Evolutionary conservation across 2,113 vertebrate species (phyloP).

Genomic region (Trogon surrucura): DNA sequence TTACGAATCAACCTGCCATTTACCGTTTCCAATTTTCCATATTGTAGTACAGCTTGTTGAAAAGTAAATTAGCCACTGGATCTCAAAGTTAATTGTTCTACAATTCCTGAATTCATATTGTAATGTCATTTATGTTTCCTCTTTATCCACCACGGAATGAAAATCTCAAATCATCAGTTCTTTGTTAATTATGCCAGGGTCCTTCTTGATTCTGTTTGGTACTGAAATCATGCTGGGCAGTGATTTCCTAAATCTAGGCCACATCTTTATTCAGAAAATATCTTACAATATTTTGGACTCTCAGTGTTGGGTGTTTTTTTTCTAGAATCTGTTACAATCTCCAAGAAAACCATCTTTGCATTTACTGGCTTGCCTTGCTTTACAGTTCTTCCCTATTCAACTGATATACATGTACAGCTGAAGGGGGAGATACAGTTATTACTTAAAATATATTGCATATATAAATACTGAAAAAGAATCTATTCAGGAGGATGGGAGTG

Average conservation of each 20-base stretch:
- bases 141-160: neutral
- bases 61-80: no score
- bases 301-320: neutral
- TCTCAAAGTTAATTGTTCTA: neutral
- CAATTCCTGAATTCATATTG: neutral
- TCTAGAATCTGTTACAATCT: neutral
- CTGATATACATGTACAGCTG: rapidly evolving
- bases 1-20: conserved; percentile 52
- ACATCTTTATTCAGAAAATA: neutral
- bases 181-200: neutral
- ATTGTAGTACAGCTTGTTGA: neutral
- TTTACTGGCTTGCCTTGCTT: neutral
- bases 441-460: neutral
- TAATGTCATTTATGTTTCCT: neutral
- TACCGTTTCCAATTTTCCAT: conserved; percentile 40
- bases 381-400: neutral
- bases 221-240: neutral
- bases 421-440: neutral
- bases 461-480: neutral
- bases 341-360: neutral
- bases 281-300: neutral
- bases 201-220: neutral
- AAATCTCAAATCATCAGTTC: neutral
- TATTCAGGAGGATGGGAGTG: neutral
- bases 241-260: neutral